Base-by-base conservation (phyloP, 2,888 invertebrate genomes). In the Ctena decussata region DNA sequence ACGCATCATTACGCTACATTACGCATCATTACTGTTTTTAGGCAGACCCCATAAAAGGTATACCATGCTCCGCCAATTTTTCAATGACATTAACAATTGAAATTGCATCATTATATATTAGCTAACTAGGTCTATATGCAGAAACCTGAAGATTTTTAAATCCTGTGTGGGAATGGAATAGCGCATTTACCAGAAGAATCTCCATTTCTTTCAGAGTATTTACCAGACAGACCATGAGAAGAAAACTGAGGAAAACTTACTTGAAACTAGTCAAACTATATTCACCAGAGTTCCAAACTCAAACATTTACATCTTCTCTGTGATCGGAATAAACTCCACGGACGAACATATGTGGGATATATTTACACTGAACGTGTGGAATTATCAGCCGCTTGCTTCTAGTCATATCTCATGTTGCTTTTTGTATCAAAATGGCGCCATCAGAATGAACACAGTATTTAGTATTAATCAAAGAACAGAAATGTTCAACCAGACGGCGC, bases 341-440 rank as follows among this genome's bases (percentile, higher is more conserved):
- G 72, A 37, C 11, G 35, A 35, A 12, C 5, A 21, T 18, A 35
- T 27, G 21, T 77, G 65, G 57, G 77, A 82, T 27, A 41, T 72
- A n/a, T 73, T 77, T 72, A 46, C 73, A n/a, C 73, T 77, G 21
- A 82, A 72, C 39, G 39, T 57, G 37, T 82, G 82, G 82, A 44
- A 72, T 18, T 37, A 60, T 15, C 18, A 77, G 21, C 24, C 46
- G 0, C 37, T 32, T 15, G 18, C 35, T 21, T 3, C 49, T 21
- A 49, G n/a, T 1, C 18, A 35, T 6, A 24, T 44, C 3, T 30
- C 30, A 2, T 82, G 82, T 49, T 82, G 82, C 18, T 82, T 77
- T 69, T n/a, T 82, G 6, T 35, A 77, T n/a, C 12, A 12, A 18
- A 44, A 57, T 12, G 65, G 49, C 0, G 5, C 21, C 0, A 8